Conservation (phyloP, 2,888 invertebrate species). For the Rhamphomyia laevipes region DNA sequence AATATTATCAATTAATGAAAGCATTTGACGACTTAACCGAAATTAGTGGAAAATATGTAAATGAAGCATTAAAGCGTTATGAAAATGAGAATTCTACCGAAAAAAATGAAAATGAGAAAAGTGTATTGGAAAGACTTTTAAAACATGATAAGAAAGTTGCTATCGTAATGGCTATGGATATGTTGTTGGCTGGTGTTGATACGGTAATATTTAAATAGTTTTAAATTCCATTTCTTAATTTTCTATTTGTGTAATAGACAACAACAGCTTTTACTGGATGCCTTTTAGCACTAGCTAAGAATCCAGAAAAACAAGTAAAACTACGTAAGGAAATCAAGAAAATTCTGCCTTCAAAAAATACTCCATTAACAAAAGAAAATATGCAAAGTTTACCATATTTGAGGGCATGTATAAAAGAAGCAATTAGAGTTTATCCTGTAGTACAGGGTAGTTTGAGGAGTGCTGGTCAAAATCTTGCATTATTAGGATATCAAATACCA, state of each 20-base stretch:
- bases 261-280: slow-evolving; percentile 42
- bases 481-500: slow-evolving; percentile 49
- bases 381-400: slow-evolving; percentile 45
- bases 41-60: slow-evolving; percentile 28
- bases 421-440: slow-evolving; percentile 47
- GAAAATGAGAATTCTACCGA: slow-evolving; percentile 18
- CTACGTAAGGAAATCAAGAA: slow-evolving; percentile 45
- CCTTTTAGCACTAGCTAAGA: slow-evolving; percentile 49
- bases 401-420: slow-evolving; percentile 58
- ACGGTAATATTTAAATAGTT: slow-evolving; percentile 41
- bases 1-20: slow-evolving; percentile 15
- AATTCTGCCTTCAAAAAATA: slow-evolving; percentile 31
- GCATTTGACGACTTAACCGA: slow-evolving; percentile 19
- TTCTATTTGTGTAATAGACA: slow-evolving; percentile 12
- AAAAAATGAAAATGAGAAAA: slow-evolving; percentile 39
- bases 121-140: slow-evolving; percentile 48
- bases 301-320: slow-evolving; percentile 49
- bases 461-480: slow-evolving; percentile 42
- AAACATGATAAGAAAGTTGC: slow-evolving; percentile 47
- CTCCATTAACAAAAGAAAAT: slow-evolving; percentile 32
- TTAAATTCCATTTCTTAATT: slow-evolving; percentile 32
- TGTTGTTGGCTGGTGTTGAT: slow-evolving; percentile 55
- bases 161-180: slow-evolving; percentile 50
- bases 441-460: slow-evolving; percentile 43
- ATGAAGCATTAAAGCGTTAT: slow-evolving; percentile 22